A percentile compares a stretch with the other conserved stretches of the same genome.
Evolutionary conservation across 2,113 vertebrate genomes (phyloP).

Genomic region (Syngnathus scovelli): DNA sequence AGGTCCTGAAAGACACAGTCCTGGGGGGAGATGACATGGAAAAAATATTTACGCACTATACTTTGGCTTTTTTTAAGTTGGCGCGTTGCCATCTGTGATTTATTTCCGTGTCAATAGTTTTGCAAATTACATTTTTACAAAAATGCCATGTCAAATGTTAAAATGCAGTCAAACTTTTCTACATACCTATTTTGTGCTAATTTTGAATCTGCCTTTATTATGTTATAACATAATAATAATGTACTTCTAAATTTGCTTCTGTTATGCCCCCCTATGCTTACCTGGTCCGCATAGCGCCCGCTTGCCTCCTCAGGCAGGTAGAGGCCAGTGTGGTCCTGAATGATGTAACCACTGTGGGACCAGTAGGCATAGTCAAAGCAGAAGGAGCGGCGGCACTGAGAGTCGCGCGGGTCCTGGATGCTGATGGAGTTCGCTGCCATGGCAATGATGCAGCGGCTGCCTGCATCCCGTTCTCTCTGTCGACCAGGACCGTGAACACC

Average conservation of each 20-base stretch:
- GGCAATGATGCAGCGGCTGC: conserved; percentile 73
- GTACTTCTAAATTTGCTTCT: too few species aligned
- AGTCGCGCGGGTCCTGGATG: conserved; percentile 68
- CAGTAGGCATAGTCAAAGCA: conserved; percentile 75
- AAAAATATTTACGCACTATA: background rate
- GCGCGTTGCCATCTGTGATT: too few species aligned
- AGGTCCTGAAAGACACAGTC: conserved; percentile 72
- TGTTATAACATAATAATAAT: too few species aligned
- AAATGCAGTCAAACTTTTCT: too few species aligned
- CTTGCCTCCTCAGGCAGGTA: conserved; percentile 67
- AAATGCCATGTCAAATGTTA: too few species aligned
- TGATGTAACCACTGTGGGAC: conserved; percentile 71
- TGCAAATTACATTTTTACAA: too few species aligned
- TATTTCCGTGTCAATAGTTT: too few species aligned
- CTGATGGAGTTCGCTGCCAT: conserved; percentile 69
- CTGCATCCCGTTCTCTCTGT: conserved; percentile 75
- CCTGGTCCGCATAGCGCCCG: conserved; percentile 76
- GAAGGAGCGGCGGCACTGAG: conserved; percentile 65
- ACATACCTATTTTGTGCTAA: too few species aligned
- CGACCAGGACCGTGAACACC: background rate
- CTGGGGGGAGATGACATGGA: conserved; percentile 38
- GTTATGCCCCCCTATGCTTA: conserved; percentile 37
- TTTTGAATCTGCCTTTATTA: too few species aligned
- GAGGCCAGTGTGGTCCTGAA: conserved; percentile 57
- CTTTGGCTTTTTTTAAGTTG: too few species aligned